A percentile compares a stretch with the other conserved stretches of the same genome.
phyloP scores from a whole-genome alignment of 2,888 invertebrate genomes.

The Pseudococcus longispinus region DNA sequence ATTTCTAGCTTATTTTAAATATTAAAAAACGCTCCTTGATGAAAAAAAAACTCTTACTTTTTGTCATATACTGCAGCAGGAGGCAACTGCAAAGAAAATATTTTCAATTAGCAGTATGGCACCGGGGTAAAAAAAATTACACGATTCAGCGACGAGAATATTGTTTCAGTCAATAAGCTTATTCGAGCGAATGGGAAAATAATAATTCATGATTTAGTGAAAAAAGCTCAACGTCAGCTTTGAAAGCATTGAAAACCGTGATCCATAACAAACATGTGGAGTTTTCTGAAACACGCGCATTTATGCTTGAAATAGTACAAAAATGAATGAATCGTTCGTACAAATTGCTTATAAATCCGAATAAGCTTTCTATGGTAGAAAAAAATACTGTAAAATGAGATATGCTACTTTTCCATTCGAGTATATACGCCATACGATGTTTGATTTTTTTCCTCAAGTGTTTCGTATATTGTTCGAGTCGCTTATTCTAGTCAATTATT shows the following conservation, averaged over 20 bases:
- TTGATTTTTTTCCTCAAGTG: neutral
- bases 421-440: neutral
- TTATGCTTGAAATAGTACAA: conserved; percentile 1
- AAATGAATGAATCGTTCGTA: conserved; percentile 6
- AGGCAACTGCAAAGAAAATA: neutral
- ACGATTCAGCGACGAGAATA: conserved; percentile 20
- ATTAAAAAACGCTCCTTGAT: neutral
- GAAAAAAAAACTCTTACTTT: neutral
- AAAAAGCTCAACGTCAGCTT: conserved; percentile 35
- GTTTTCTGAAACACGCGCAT: neutral
- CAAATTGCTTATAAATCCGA: conserved; percentile 16
- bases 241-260: conserved; percentile 29
- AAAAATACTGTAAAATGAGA: neutral
- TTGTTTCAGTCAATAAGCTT: conserved; percentile 29
- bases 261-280: conserved; percentile 15
- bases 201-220: conserved; percentile 15
- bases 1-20: neutral
- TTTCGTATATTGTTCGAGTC: neutral
- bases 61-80: neutral
- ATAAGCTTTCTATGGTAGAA: neutral
- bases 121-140: neutral
- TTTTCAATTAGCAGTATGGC: neutral
- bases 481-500: neutral
- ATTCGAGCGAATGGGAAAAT: neutral
- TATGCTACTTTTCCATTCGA: neutral